Base-by-base conservation (phyloP, 2,888 invertebrate genomes). In the Dryocosmus kuriphilus region DNA sequence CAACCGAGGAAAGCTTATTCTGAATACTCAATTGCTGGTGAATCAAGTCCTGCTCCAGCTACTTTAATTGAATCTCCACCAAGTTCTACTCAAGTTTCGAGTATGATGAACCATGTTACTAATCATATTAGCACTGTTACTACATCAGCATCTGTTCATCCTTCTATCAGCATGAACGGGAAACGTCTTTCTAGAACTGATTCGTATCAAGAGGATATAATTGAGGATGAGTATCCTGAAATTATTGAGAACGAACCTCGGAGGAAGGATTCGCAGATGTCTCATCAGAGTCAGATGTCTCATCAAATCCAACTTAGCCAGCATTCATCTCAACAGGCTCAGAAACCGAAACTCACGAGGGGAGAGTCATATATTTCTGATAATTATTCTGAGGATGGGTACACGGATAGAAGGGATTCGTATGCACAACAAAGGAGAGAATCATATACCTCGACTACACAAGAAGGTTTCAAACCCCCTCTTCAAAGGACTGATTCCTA, bases 101-200 rank as follows among this genome's bases (percentile, higher is more conserved):
- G 92, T 81, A 89, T 92, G 77, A 89, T 92, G 24, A 88, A 92
- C 71, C 67, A 91, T 91, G 79, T 88, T 88, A 81, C 90, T 91
- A 83, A 89, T 87, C 79, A 90, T 92, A 85, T 86, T 87, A 71
- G 88, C 78, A 92, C 89, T 51, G 86, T 89, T 63, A 93, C 81
- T 90, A 92, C 82, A 91, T 93, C 83, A 90, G 92, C 87, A 78
- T 89, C 84, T 91, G 92, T 91, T 90, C 93, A 90, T 89, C 91
- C 79, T 89, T 88, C 83, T 91, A 92, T 88, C 88, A 92, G 83
- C 86, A 89, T 76, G 85, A 91, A 88, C 88, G 92, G 86, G 88
- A 93, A 87, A 90, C 92, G 88, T 60, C 82, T 91, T 16, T 83
- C 85, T 27, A 84, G 89, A 61, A 86, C 88, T 5, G 89, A 91